These are phyloP conservation scores for Novumbra hubbsi DNA, from an alignment of 2,797 vertebrate species.

Conservation along the genomic window DNA sequence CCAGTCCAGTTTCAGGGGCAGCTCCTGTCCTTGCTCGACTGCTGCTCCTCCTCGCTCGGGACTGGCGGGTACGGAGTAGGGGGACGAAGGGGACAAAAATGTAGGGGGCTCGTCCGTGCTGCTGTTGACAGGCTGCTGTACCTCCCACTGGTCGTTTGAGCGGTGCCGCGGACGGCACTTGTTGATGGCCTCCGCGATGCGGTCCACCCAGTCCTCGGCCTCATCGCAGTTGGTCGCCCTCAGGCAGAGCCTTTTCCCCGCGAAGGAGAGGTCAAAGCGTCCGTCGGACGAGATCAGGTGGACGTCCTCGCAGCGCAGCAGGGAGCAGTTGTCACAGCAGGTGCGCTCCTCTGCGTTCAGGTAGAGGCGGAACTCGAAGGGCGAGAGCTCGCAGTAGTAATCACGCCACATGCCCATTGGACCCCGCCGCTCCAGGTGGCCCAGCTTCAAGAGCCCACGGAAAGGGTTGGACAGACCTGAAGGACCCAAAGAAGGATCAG, in stretches of 20 bases:
- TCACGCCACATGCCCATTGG: conserved; percentile 89
- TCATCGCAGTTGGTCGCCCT: conserved; percentile 83
- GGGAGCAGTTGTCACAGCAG: conserved; percentile 85
- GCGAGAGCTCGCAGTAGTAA: conserved; percentile 90
- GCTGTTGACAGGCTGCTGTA: conserved; percentile 56
- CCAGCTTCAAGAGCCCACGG: conserved; percentile 90
- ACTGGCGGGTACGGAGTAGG: conserved; percentile 44
- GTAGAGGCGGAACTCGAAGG: conserved; percentile 87
- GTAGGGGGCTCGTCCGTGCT: conserved; percentile 30
- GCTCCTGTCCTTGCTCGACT: conserved; percentile 22
- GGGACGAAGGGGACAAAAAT: background rate
- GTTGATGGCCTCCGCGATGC: conserved; percentile 83
- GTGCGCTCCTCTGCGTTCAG: conserved; percentile 78
- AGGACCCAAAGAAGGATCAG: background rate
- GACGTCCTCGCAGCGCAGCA: conserved; percentile 85
- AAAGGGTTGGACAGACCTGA: conserved; percentile 92
- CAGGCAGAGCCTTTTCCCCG: conserved; percentile 80
- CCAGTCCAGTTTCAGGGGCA: conserved; percentile 71
- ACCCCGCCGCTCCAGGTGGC: conserved; percentile 82
- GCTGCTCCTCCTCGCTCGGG: conserved; percentile 14
- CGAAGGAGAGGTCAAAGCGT: conserved; percentile 86
- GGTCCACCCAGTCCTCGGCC: conserved; percentile 96
- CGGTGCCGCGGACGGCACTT: conserved; percentile 78
- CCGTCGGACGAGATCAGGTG: conserved; percentile 74
- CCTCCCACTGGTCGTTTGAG: conserved; percentile 81